Evolutionary conservation across 1,140 invertebrate species (phyloP), one percentile per base, ranked within the genome.

Genomic region (Lordiphosa collinella): DNA sequence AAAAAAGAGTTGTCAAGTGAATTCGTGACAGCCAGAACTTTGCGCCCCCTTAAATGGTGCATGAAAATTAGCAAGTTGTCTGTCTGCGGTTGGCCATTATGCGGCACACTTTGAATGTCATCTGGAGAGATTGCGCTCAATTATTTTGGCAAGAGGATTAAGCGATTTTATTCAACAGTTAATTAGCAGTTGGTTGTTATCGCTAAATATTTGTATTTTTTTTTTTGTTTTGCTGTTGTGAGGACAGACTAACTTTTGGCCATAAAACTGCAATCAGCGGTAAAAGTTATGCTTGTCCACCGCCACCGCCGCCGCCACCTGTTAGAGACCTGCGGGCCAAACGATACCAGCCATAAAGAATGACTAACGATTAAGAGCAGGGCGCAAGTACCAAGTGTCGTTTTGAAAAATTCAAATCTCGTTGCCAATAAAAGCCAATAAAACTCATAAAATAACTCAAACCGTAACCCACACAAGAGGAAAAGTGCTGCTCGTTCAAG

Each of bases 371-470:
- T 64, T 64, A 65, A 57, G 37, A 60, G 51, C 12, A 34, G 50
- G 56, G 35, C 52, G 56, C 51, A 34, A 25, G 46, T 41, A 34
- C 37, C 65, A 66, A 82, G 76, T 82, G 76, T 82, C 76, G 78
- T 71, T 82, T 72, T 82, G 78, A 82, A 84, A 87, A 76, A 85
- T 75, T 85, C 85, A 87, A 87, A 87, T 87, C 78, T 80, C 85
- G 75, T 76, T 84, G 85, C 78, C 85, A 87, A 87, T 87, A 87
- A 87, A 87, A 87, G 85, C 75, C 85, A 87, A 87, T 87, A 87
- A 85, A 80, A 84, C 68, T 84, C 78, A 67, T 84, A 82, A 82
- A 82, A 82, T 82, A 82, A 80, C 72, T 84, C 76, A 82, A 84
- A 82, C 59, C 76, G 63, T 58, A 60, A 61, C 54, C 32, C 52